A percentile compares a stretch with the other conserved stretches of the same genome.
Conservation (phyloP, 2,888 invertebrate species). For the Meta bourneti region DNA sequence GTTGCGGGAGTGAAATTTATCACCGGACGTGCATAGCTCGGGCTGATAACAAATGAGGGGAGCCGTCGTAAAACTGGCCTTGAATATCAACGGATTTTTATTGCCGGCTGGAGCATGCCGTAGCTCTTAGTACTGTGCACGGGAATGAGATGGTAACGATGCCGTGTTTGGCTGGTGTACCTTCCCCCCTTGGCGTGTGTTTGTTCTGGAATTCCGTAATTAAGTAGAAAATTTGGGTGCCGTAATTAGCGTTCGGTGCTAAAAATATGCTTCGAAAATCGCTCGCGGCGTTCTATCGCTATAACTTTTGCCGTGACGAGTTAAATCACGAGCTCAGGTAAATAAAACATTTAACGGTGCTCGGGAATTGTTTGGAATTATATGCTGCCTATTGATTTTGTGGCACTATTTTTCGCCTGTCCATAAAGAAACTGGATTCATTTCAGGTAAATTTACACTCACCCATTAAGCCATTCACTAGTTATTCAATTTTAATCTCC, state of each 20-base stretch:
- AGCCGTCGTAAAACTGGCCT: conserved; percentile 56
- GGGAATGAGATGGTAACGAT: conserved; percentile 43
- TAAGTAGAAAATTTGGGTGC: conserved; percentile 32
- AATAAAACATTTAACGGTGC: not conserved
- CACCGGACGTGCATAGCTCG: conserved; percentile 45
- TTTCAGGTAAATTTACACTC: no score
- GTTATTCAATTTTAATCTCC: no score
- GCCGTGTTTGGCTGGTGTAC: not conserved
- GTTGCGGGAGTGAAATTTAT: conserved; percentile 60
- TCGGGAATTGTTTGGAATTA: not conserved
- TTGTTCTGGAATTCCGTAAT: conserved; percentile 49
- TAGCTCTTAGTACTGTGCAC: conserved; percentile 12
- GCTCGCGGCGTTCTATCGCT: not conserved
- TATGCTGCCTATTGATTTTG: not conserved
- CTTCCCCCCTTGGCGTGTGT: not conserved
- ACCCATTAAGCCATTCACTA: no score
- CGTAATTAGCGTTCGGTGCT: conserved; percentile 32
- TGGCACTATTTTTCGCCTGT: no score
- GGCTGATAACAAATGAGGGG: conserved; percentile 63
- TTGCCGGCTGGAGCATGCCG: conserved; percentile 29
- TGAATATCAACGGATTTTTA: conserved; percentile 70
- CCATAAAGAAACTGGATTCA: no score
- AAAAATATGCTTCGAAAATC: conserved; percentile 41
- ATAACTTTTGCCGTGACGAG: not conserved
- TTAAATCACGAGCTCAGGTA: not conserved